A percentile compares a stretch with the other conserved stretches of the same genome.
Evolutionary conservation across 2,888 invertebrate species (phyloP).

Genomic region (Barypeithes pellucidus): DNA sequence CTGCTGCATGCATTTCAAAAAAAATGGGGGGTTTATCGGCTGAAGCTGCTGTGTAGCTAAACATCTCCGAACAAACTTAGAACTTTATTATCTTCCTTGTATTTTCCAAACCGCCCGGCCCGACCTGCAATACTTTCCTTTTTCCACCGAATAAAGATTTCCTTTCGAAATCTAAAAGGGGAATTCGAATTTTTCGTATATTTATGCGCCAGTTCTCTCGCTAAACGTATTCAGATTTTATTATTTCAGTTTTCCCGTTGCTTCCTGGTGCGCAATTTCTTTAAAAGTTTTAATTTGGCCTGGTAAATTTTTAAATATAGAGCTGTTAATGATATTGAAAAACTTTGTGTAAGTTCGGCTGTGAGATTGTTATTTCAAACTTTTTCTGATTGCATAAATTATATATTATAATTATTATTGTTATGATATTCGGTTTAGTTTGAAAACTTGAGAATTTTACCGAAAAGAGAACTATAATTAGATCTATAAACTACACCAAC

Average conservation of each 20-base stretch:
- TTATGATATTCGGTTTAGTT: no score
- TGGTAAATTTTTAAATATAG: constrained; percentile 11
- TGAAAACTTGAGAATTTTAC: no score
- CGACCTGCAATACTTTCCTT: constrained; percentile 9
- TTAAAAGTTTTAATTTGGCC: constrained; percentile 3
- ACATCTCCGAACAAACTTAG: no score
- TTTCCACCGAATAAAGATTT: constrained; percentile 28
- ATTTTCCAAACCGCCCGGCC: not conserved
- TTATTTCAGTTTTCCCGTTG: constrained; percentile 22
- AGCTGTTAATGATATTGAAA: not conserved
- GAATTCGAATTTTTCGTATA: constrained; percentile 40
- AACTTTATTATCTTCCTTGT: no score
- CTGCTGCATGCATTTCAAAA: no score
- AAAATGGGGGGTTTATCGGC: no score
- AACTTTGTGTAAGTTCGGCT: not conserved
- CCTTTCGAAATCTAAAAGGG: constrained; percentile 36
- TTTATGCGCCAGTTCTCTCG: constrained; percentile 30
- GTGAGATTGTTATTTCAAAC: not conserved
- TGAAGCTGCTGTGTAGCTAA: no score
- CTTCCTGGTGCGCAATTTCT: not conserved
- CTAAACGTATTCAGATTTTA: constrained; percentile 44
- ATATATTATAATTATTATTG: no score
- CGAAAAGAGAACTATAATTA: no score
- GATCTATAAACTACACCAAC: no score
- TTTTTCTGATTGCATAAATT: not conserved